Evolutionary conservation across 2,797 vertebrate genomes (phyloP), one percentile per base, ranked within the genome.

Genomic region (Brotula barbata): DNA sequence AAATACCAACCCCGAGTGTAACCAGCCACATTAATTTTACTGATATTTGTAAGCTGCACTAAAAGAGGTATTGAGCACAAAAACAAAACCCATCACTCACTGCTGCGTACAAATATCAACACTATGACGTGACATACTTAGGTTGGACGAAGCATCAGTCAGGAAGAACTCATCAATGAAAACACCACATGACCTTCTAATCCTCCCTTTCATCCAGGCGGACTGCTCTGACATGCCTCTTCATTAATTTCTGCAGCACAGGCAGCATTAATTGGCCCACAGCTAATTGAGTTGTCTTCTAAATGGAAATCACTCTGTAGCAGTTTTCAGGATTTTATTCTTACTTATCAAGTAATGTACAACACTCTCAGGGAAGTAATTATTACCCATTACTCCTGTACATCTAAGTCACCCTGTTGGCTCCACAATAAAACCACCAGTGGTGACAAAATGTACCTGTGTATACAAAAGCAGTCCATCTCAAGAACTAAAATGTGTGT

Each of bases 211-310:
- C 40, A 43, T 63, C 42, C 50, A 39, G 28, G 36, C 43, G 54
- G 64, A 31, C 60, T 43, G 56, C 14, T 4, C 58, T 12, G 56
- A 62, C 52, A 62, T 41, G 55, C 25, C 48, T 74, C 45, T 65
- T 75, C 72, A 74, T 75, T 80, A 56, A 71, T 64, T 81, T 66
- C 59, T 59, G 53, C 47, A 46, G 41, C 64, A 52, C 31, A 3
- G 28, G 44, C 64, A 46, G 34, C 58, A 68, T 68, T 84, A 70
- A 82, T 75, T 81, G 72, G 64, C 47, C 31, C 12, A 25, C 17
- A 64, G 66, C 73, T 85, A 77, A 81, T 78, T 66, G 28, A 83
- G 60, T 67, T 78, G 66, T 81, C 64, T 71, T 62, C 62, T 58
- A 51, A 72, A 74, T 73, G 69, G 49, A 82, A 80, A 82, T 74